Evolutionary conservation across 2,113 vertebrate species (phyloP).

Genomic region (Ctenodactylus gundi): DNA sequence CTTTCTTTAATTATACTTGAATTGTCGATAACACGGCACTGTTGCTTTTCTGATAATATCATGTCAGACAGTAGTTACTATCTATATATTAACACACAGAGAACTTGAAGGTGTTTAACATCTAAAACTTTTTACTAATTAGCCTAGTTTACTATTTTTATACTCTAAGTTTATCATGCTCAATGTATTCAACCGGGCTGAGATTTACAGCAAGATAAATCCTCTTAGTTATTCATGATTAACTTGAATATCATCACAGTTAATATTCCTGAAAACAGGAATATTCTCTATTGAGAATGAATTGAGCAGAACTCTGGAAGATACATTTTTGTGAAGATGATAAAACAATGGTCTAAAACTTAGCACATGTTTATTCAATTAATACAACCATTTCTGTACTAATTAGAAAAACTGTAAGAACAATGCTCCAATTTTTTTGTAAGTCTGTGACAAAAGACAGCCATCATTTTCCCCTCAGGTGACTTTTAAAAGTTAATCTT

Average conservation of each 20-base stretch:
- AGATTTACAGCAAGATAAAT: slow-evolving; percentile 47
- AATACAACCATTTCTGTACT: not conserved
- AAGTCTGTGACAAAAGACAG: not conserved
- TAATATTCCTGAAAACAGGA: slow-evolving; percentile 39
- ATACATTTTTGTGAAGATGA: not conserved
- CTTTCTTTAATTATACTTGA: not conserved
- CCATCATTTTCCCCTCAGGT: not conserved
- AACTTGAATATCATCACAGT: slow-evolving; percentile 38
- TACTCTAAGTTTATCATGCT: slow-evolving; percentile 4
- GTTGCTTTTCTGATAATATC: not conserved
- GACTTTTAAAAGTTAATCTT: not conserved
- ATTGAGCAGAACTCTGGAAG: not conserved
- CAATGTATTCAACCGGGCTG: not conserved
- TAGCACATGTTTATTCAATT: not conserved
- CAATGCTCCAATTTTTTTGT: not conserved
- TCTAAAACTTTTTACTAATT: not conserved
- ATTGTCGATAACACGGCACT: not conserved
- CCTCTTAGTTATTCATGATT: slow-evolving; percentile 36
- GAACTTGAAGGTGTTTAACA: not conserved
- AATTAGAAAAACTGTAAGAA: not conserved
- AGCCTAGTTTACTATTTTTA: slow-evolving; percentile 48
- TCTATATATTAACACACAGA: not conserved
- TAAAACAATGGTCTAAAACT: not conserved
- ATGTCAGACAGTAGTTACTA: not conserved
- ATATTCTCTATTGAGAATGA: not conserved